Evolutionary conservation across 1,140 invertebrate species (phyloP), one percentile per base, ranked within the genome.

Genomic region (Danaus melanippus): DNA sequence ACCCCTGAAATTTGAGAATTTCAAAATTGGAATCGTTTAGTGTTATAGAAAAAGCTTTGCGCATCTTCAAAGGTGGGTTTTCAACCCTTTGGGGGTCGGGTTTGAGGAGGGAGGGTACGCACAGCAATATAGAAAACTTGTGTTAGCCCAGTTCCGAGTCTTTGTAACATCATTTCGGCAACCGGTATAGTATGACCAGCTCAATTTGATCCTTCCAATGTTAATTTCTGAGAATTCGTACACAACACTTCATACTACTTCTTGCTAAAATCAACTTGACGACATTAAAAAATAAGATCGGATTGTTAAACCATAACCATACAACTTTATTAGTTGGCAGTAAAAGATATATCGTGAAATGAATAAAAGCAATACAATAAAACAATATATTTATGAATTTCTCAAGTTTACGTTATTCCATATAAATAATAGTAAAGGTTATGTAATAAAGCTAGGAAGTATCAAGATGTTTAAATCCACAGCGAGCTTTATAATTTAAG

Each of bases 81-180:
- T 60, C 66, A 81, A 80, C 79, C 84, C 77, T 82, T 84, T 78
- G 47, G 63, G 62, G 47, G 59, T 55, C 66, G 45, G 39, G 61
- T 46, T 53, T 57, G 21, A 42, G 58, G 56, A 17, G 56, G 59
- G 64, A 61, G 63, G 71, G 79, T 74, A 83, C 80, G 79, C 73
- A 81, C 78, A 65, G 80, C 79, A 80, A 83, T 86, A 86, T 86
- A 86, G 83, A 84, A 86, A 84, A 86, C 83, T 86, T 83, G 81
- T 86, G 81, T 86, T 86, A 86, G 83, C 83, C 83, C 81, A 82
- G 81, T 86, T 84, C 76, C 78, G 71, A 70, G 76, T 77, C 79
- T 86, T 84, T 86, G 83, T 86, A 86, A 86, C 83, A 84, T 83
- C 83, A 86, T 86, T 86, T 86, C 72, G 79, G 81, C 74, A 75